phyloP scores from a whole-genome alignment of 2,888 invertebrate genomes.

The Pseudanteris insignis region DNA sequence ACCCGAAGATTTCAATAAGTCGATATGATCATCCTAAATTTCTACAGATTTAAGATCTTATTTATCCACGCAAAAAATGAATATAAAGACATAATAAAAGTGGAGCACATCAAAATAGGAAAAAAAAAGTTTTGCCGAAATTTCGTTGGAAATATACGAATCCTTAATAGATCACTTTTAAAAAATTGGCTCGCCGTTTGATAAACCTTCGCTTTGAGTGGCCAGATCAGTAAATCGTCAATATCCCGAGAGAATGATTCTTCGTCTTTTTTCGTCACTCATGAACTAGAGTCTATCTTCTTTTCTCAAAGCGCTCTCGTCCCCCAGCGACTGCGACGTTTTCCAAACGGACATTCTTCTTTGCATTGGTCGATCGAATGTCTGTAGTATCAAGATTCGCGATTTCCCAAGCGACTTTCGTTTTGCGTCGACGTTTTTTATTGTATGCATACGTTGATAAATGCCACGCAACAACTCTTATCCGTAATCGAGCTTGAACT shows the following conservation, averaged over 20 bases:
- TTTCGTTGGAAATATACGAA: neutral
- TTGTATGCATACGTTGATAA: constrained; percentile 39
- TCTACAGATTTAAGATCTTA: too few species aligned
- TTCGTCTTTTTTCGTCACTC: constrained; percentile 27
- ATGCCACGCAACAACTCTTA: constrained; percentile 20
- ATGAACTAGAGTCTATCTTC: constrained; percentile 38
- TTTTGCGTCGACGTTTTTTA: constrained; percentile 39
- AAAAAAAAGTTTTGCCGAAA: neutral
- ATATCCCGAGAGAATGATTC: constrained; percentile 39
- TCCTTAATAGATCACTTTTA: constrained; percentile 23
- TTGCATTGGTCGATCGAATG: constrained; percentile 46
- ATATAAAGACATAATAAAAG: too few species aligned
- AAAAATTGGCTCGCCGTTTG: constrained; percentile 32
- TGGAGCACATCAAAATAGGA: too few species aligned
- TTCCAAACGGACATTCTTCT: constrained; percentile 45
- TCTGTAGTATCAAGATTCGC: constrained; percentile 45
- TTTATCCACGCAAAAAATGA: too few species aligned
- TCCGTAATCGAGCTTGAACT: constrained; percentile 1
- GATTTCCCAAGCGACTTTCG: constrained; percentile 50
- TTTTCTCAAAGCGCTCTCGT: constrained; percentile 40
- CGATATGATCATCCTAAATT: too few species aligned
- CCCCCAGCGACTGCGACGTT: constrained; percentile 46
- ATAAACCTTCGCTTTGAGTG: constrained; percentile 34
- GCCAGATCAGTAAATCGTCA: constrained; percentile 43
- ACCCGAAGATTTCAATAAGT: too few species aligned